Conservation (phyloP, 2,888 invertebrate species). For the Epistrophe eligans region DNA sequence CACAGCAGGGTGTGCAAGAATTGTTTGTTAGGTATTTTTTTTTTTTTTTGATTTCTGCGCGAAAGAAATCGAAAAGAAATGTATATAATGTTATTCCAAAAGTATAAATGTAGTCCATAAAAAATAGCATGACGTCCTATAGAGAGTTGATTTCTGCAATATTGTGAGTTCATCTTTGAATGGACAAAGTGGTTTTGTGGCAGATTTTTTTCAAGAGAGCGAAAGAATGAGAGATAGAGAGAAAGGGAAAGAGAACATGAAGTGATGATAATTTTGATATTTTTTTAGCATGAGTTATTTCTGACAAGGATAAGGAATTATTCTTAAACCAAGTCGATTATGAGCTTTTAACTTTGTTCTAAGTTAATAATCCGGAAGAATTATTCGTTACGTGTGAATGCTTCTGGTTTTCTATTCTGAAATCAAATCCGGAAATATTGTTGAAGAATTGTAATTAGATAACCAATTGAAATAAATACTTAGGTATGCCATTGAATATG, state of each 20-base stretch:
- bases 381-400: too few species aligned
- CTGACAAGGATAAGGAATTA: too few species aligned
- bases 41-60: neutral
- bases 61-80: slow-evolving; percentile 2
- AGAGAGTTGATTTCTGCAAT: slow-evolving; percentile 19
- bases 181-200: slow-evolving; percentile 5
- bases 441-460: too few species aligned
- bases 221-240: neutral
- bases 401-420: too few species aligned
- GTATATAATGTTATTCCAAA: neutral
- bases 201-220: neutral
- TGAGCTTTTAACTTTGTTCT: too few species aligned
- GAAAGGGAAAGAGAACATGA: neutral
- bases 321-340: too few species aligned
- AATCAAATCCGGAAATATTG: too few species aligned
- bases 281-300: too few species aligned
- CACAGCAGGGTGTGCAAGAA: slow-evolving; percentile 29
- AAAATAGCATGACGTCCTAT: slow-evolving; percentile 16
- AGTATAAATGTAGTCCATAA: slow-evolving; percentile 10
- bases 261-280: neutral
- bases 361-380: too few species aligned
- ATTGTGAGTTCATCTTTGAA: slow-evolving; percentile 11
- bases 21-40: neutral
- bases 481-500: too few species aligned
- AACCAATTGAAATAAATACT: too few species aligned